Conservation (phyloP, 2,888 invertebrate genomes). For the Nomada lathburiana region DNA sequence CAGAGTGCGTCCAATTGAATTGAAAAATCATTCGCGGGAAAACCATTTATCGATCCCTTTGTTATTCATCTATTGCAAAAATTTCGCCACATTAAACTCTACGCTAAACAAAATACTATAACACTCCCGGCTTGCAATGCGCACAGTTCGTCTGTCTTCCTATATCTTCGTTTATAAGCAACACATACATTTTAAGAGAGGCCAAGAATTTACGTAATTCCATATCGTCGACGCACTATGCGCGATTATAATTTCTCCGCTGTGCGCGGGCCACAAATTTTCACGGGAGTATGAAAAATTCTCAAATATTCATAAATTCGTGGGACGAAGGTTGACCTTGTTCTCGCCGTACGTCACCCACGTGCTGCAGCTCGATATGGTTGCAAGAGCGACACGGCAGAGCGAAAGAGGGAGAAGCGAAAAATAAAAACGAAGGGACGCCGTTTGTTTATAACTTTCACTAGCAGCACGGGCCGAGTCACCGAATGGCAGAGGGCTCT, state of each 20-base stretch:
- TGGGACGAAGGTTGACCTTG: slow-evolving; percentile 32
- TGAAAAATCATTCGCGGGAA: not conserved
- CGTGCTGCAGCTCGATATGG: not conserved
- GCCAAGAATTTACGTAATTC: slow-evolving; percentile 11
- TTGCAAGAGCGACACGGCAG: not conserved
- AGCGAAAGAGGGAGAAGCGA: not conserved
- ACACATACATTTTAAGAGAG: not conserved
- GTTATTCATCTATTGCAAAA: too few species aligned
- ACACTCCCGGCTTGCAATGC: too few species aligned
- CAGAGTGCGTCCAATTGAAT: not conserved
- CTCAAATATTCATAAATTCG: slow-evolving; percentile 17
- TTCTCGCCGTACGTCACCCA: slow-evolving; percentile 6
- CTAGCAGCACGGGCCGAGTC: slow-evolving; percentile 60
- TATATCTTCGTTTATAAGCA: not conserved
- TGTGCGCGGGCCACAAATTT: not conserved
- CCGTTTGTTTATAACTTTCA: slow-evolving; percentile 70
- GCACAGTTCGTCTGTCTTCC: not conserved
- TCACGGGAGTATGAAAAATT: not conserved
- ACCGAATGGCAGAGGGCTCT: slow-evolving; percentile 67
- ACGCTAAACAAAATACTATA: too few species aligned
- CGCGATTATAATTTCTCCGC: slow-evolving; percentile 10
- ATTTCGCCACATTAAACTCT: too few species aligned
- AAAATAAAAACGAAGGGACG: slow-evolving; percentile 23
- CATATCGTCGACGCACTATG: not conserved
- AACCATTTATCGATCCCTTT: not conserved